Base-by-base conservation (phyloP, 1,140 invertebrate genomes). In the Notospermus geniculatus region DNA sequence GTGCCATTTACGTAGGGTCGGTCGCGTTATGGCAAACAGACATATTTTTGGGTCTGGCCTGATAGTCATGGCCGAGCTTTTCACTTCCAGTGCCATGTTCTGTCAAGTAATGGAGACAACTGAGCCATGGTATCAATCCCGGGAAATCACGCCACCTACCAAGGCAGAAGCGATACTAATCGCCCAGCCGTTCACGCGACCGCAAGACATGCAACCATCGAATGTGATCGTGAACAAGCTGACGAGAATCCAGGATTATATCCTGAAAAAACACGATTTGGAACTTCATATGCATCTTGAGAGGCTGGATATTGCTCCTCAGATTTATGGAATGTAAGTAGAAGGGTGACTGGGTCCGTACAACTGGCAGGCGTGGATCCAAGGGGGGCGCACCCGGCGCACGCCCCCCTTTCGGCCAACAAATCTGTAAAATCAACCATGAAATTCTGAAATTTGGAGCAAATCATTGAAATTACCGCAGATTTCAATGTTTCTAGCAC, bases 321-420 rank as follows among this genome's bases (percentile, higher is more conserved):
- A 91, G 71, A 84, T 91, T 28, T 92, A 90, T 80, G 90, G 90
- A 65, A 91, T 91, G 89, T 91, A 77, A 84, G 88, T 85, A 50
- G 19, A 60, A 59, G 46, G 61, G n/a, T n/a, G n/a, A n/a, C n/a
- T n/a, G n/a, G n/a, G n/a, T n/a, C n/a, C n/a, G n/a, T n/a, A n/a
- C n/a, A n/a, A n/a, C n/a, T n/a, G n/a, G n/a, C n/a, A n/a, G n/a
- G n/a, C n/a, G n/a, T n/a, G n/a, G n/a, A n/a, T n/a, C n/a, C n/a
- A n/a, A n/a, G n/a, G n/a, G n/a, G n/a, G n/a, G n/a, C n/a, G n/a
- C n/a, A n/a, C n/a, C n/a, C n/a, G n/a, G n/a, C n/a, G n/a, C n/a
- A n/a, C n/a, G n/a, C n/a, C n/a, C n/a, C n/a, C n/a, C n/a, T n/a
- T n/a, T n/a, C n/a, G n/a, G n/a, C n/a, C n/a, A n/a, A n/a, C n/a